A percentile compares a stretch with the other conserved stretches of the same genome.
phyloP scores from a whole-genome alignment of 1,140 invertebrate genomes.

The Orussus abietinus region DNA sequence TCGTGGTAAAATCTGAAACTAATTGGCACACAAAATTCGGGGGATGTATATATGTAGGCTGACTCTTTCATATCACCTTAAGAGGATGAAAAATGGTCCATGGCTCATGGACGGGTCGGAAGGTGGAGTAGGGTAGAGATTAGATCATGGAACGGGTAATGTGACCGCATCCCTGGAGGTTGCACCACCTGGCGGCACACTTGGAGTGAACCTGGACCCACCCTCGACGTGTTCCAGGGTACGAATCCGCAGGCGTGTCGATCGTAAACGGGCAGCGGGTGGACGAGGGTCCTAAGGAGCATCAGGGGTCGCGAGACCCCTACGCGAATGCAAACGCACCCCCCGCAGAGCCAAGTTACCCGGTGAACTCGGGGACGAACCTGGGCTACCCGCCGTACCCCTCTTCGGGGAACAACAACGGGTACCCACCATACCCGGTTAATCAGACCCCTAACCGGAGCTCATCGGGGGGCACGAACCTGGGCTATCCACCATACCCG shows the following conservation, averaged over 20 bases:
- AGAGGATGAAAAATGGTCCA: too few species aligned
- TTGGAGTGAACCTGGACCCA: background rate
- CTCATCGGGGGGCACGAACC: conserved; percentile 14
- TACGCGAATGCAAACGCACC: conserved; percentile 47
- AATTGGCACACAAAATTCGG: too few species aligned
- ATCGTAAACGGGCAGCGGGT: conserved; percentile 39
- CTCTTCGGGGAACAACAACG: conserved; percentile 17
- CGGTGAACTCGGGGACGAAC: conserved; percentile 21
- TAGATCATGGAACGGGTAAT: too few species aligned
- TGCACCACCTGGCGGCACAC: too few species aligned
- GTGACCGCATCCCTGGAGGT: too few species aligned
- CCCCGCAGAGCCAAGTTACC: conserved; percentile 21
- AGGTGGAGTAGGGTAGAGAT: too few species aligned
- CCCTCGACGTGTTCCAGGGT: conserved; percentile 38
- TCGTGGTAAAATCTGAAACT: too few species aligned
- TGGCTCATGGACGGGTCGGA: too few species aligned
- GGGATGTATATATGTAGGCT: too few species aligned
- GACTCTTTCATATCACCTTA: too few species aligned
- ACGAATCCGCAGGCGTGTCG: conserved; percentile 42
- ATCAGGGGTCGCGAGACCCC: conserved; percentile 24
- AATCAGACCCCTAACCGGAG: background rate
- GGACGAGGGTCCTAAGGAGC: conserved; percentile 5
- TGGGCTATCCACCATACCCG: conserved; percentile 41
- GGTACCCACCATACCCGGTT: conserved; percentile 28
- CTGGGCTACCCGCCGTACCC: conserved; percentile 41